Conservation (phyloP, 2,797 vertebrate genomes). For the Scyliorhinus canicula region DNA sequence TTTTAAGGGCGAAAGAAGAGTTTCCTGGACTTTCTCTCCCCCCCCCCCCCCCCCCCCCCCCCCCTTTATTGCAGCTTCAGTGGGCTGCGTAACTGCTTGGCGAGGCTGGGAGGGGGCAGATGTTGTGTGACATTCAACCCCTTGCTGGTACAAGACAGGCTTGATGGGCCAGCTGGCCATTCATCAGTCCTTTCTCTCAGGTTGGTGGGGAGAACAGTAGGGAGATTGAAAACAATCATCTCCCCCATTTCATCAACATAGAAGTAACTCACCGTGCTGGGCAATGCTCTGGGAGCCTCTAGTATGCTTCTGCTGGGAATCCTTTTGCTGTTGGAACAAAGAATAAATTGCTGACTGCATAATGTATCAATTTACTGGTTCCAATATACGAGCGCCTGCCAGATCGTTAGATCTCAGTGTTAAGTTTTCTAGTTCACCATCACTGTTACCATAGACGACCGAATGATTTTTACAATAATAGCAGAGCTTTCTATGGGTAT, state of each 20-base stretch:
- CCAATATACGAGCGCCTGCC: neutral
- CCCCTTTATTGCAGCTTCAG: neutral
- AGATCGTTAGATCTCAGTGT: neutral
- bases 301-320: constrained; percentile 51
- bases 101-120: too few species aligned
- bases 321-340: constrained; percentile 51
- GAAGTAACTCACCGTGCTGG: constrained; percentile 41
- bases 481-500: neutral
- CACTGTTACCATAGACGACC: neutral
- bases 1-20: neutral
- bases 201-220: neutral
- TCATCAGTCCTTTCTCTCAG: neutral
- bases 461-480: neutral
- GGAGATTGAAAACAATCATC: neutral
- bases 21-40: neutral
- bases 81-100: neutral
- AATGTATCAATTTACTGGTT: neutral
- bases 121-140: neutral
- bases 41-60: too few species aligned
- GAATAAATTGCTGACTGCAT: neutral
- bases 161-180: neutral
- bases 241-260: neutral
- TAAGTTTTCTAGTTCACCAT: neutral
- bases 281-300: constrained; percentile 50
- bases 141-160: neutral